Conservation (phyloP, 1,140 invertebrate species). For the Drosophila melanica region DNA sequence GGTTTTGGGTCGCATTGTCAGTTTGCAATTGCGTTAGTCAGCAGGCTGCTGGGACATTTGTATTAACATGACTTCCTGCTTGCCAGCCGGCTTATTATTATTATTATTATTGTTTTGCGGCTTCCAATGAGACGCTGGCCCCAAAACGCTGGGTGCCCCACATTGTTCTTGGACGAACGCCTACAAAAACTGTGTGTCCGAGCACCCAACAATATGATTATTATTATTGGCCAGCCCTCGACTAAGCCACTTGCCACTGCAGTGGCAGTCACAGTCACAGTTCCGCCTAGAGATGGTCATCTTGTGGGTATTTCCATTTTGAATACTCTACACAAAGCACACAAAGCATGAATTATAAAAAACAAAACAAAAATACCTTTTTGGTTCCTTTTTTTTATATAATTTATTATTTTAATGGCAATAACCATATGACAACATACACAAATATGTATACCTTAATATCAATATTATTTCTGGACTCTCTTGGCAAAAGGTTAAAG, state of each 20-base stretch:
- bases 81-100: conserved; percentile 57
- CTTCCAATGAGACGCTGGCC: conserved; percentile 30
- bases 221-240: conserved; percentile 69
- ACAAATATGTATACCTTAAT: no score
- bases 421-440: no score
- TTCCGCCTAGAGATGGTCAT: conserved; percentile 2
- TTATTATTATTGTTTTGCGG: conserved; percentile 76
- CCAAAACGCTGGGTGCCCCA: background rate
- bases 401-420: no score
- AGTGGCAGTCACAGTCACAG: conserved; percentile 15
- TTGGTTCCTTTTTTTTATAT: no score
- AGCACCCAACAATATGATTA: conserved; percentile 74
- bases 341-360: no score
- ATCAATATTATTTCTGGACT: no score
- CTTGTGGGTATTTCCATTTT: background rate
- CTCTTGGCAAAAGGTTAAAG: no score
- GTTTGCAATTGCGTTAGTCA: conserved; percentile 80
- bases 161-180: conserved; percentile 61
- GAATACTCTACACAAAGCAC: no score
- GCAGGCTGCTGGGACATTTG: conserved; percentile 73
- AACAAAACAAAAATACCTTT: no score
- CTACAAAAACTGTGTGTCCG: conserved; percentile 33
- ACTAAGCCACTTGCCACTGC: conserved; percentile 62
- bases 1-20: conserved; percentile 37
- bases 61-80: conserved; percentile 76